Percentiles rank a stretch among this genome's conserved stretches.
These are phyloP conservation scores for Nettapus auritus DNA, from an alignment of 2,113 vertebrate species.

Conservation along the genomic window DNA sequence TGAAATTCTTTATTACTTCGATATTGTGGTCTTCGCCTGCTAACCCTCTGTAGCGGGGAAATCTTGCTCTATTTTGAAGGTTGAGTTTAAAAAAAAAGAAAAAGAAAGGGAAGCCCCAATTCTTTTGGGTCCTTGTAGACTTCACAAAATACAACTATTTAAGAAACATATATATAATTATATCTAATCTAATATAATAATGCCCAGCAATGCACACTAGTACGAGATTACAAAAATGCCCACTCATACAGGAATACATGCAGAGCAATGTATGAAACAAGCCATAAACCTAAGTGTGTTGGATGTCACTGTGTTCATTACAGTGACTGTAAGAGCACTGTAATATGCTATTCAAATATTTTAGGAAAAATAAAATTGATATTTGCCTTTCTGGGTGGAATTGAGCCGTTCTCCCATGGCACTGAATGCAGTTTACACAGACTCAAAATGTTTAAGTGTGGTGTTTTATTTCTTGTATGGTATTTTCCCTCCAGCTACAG, in stretches of 20 bases:
- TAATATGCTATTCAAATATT: background rate
- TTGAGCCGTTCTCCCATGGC: background rate
- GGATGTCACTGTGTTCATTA: background rate
- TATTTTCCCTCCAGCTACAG: slow-evolving; percentile 13
- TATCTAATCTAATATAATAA: background rate
- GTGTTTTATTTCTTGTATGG: background rate
- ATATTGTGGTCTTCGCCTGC: background rate
- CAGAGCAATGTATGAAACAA: background rate
- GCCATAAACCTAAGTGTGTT: background rate
- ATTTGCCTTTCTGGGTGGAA: background rate
- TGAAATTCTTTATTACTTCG: background rate
- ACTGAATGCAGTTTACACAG: background rate
- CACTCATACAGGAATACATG: background rate
- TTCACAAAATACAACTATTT: background rate
- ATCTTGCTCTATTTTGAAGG: background rate
- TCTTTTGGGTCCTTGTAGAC: background rate
- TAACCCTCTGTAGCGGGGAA: background rate
- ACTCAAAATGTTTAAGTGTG: background rate
- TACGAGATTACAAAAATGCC: background rate
- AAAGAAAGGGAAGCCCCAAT: background rate
- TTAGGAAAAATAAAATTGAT: background rate
- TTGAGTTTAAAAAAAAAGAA: background rate
- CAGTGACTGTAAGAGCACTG: background rate
- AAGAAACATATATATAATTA: background rate
- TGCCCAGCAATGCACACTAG: background rate